phyloP scores from a whole-genome alignment of 2,888 invertebrate species.

The Melinaea marsaeus region DNA sequence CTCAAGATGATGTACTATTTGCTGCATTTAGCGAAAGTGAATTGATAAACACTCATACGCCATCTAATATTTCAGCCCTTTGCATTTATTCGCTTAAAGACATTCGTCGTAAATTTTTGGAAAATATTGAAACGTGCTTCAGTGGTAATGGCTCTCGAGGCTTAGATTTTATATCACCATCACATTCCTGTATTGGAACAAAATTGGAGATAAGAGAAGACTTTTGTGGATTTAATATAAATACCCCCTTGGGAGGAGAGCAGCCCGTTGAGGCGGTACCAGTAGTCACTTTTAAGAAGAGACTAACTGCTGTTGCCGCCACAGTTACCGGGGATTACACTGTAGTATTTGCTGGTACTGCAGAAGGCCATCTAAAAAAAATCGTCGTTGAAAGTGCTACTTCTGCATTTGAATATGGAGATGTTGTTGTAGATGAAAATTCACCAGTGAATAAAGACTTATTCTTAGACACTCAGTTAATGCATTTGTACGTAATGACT shows the following conservation, averaged over 20 bases:
- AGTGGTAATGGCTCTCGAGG: slow-evolving; percentile 91
- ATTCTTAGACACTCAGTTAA: slow-evolving; percentile 92
- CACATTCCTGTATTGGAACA: slow-evolving; percentile 91
- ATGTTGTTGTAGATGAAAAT: slow-evolving; percentile 88
- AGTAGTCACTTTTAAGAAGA: slow-evolving; percentile 88
- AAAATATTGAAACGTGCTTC: slow-evolving; percentile 97
- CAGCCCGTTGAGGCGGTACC: slow-evolving; percentile 92
- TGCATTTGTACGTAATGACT: slow-evolving; percentile 97
- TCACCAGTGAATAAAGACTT: slow-evolving; percentile 92
- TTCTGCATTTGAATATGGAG: slow-evolving; percentile 93
- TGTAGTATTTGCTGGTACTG: slow-evolving; percentile 97
- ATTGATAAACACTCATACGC: slow-evolving; percentile 82
- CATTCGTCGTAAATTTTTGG: slow-evolving; percentile 95
- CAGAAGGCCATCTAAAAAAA: slow-evolving; percentile 94
- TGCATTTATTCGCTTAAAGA: slow-evolving; percentile 96
- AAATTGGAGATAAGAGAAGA: slow-evolving; percentile 96
- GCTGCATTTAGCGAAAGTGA: slow-evolving; percentile 95
- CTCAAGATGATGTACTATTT: slow-evolving; percentile 96
- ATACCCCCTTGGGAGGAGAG: slow-evolving; percentile 96
- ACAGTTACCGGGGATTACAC: slow-evolving; percentile 97
- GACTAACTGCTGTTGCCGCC: slow-evolving; percentile 94
- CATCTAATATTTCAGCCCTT: slow-evolving; percentile 86
- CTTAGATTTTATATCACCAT: slow-evolving; percentile 94
- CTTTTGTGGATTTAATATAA: slow-evolving; percentile 96
- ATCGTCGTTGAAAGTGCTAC: slow-evolving; percentile 92